phyloP scores from a whole-genome alignment of 2,888 invertebrate genomes.

The Drosophila mimetica region DNA sequence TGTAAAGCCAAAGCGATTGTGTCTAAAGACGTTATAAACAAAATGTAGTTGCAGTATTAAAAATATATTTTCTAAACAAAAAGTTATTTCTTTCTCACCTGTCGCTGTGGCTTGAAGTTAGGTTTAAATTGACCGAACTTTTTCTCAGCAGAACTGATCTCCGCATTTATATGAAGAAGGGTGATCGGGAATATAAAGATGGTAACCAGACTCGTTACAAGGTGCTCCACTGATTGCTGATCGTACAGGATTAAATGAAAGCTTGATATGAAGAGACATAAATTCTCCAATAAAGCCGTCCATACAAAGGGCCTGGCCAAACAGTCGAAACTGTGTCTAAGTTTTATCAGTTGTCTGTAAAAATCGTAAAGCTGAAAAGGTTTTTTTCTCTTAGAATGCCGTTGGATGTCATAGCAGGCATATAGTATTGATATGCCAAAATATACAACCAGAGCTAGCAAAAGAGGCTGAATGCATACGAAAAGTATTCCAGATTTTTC shows the following conservation, averaged over 20 bases:
- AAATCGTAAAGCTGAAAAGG: conserved; percentile 15
- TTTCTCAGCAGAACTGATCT: conserved; percentile 26
- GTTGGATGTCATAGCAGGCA: conserved; percentile 30
- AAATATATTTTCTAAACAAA: too few species aligned
- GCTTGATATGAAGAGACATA: background rate
- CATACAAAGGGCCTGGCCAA: conserved; percentile 50
- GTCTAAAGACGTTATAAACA: conserved; percentile 19
- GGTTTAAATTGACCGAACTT: conserved; percentile 38
- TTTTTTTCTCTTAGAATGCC: background rate
- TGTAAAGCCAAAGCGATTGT: conserved; percentile 42
- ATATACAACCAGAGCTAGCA: conserved; percentile 25
- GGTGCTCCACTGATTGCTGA: background rate
- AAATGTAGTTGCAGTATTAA: background rate
- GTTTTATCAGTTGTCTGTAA: conserved; percentile 42
- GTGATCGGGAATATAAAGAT: conserved; percentile 28
- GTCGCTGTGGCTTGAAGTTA: conserved; percentile 14
- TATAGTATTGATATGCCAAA: conserved; percentile 47
- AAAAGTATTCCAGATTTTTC: conserved; percentile 15
- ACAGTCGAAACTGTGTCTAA: conserved; percentile 42
- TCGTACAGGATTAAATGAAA: conserved; percentile 47
- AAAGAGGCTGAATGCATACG: conserved; percentile 46
- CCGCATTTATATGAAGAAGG: conserved; percentile 16
- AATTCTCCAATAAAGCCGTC: conserved; percentile 1
- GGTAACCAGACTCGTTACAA: accelerated
- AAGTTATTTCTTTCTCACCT: conserved; percentile 15